Base-by-base conservation (phyloP, 2,888 invertebrate genomes). In the Bimastos eiseni region DNA sequence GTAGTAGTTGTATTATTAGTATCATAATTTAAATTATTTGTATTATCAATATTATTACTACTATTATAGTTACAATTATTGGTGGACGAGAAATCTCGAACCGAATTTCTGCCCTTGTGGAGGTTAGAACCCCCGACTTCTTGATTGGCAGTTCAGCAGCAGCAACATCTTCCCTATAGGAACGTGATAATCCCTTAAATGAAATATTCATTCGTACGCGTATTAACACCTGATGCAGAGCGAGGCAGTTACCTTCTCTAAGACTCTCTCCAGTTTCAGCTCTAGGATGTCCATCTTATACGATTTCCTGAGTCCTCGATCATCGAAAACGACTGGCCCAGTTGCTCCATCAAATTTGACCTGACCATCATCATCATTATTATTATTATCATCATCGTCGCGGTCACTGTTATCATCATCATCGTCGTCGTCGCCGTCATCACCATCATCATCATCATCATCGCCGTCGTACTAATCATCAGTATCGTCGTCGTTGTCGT, bases 301-400 rank as follows among this genome's bases (percentile, higher is more conserved):
- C 88, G 94, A 93, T 33, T 92, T 92, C 70, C 95, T 92, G 90
- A 92, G 93, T 0, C 95, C 95, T 37, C 93, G 90, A 24, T 93
- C 91, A 90, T 94, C 94, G 91, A 95, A 95, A 19, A 92, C 92
- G n/a, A 95, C 92, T 17, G 91, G 92, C 11, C 95, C 95, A 1
- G 95, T 94, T 70, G 94, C 91, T 15, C 95, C 95, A n/a, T 93
- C 92, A 90, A 94, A 93, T 17, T 91, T 91, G 13, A 94, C 92
- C 94, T 94, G 91, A 70, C 86, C 86, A 86, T 86, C 2, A 86
- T 33, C 84, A 33, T 36, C 84, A 34, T 17, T 15, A 21, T 33
- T 8, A 84, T 36, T 17, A 33, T 83, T 19, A 83, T n/a, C n/a
- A n/a, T 83, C 83, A 83, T 19, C 44, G n/a, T n/a, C n/a, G n/a